Base-by-base conservation (phyloP, 2,888 invertebrate species). In the Lampropteryx suffumata region DNA sequence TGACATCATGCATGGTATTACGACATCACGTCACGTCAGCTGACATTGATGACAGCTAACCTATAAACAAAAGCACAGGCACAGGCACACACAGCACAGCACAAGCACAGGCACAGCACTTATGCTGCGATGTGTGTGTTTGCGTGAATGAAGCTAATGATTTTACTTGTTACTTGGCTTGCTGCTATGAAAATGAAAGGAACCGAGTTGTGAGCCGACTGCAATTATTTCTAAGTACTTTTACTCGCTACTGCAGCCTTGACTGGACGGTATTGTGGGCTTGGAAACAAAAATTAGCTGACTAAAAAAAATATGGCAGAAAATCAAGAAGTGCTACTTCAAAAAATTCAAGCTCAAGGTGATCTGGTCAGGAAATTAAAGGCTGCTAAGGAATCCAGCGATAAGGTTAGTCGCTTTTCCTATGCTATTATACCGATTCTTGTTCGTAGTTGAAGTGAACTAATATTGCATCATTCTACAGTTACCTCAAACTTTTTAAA, bases 311-410 rank as follows among this genome's bases (percentile, higher is more conserved):
- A 32, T 57, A 90, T 90, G 89, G 77, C 85, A 59, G 83, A 84
- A 55, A 65, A 66, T 57, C 82, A 84, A 69, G 86, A 86, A 64
- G 40, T 59, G 53, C 66, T 90, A 57, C 65, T 79, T 50, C 75
- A 80, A 58, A 80, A 86, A 81, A 89, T 90, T 50, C 82, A 88
- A 73, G 87, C 85, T 70, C 97, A 97, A 83, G 96, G 96, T 59
- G 95, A 96, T 78, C 80, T 95, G 64, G 95, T 97, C 41, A 92
- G 96, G 71, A 94, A 94, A 85, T 87, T 97, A 57, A 97, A 97
- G 88, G 91, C 94, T 60, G 93, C 94, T 24, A 96, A 96, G 84
- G 95, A 95, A 81, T 92, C 94, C 42, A 93, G 92, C 77, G 94
- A 94, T 63, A 93, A 94, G 95, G 96, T 96, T 69, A 73, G 78